A percentile compares a stretch with the other conserved stretches of the same genome.
These are phyloP conservation scores for Crotalus horridus DNA, from an alignment of 2,113 vertebrate species.

Conservation along the genomic window DNA sequence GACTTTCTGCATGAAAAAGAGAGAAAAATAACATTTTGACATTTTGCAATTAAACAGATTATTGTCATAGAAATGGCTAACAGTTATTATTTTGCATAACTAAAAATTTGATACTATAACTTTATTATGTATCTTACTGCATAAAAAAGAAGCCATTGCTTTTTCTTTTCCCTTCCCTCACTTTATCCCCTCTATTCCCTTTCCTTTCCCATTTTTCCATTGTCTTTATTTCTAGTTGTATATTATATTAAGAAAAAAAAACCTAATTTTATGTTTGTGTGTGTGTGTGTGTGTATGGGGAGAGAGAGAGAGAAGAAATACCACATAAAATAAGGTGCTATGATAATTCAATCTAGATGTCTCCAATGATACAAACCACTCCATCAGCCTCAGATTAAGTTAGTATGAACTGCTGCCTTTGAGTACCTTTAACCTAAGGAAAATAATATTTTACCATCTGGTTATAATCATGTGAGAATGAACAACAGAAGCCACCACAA, in stretches of 20 bases:
- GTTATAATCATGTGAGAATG: conserved; percentile 50
- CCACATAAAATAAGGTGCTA: conserved; percentile 63
- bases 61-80: neutral
- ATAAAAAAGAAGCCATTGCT: neutral
- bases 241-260: too few species aligned
- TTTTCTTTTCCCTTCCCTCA: neutral
- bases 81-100: neutral
- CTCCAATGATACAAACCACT: conserved; percentile 58
- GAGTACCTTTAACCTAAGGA: conserved; percentile 45
- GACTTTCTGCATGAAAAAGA: neutral
- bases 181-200: neutral
- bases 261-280: too few species aligned
- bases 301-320: conserved; percentile 44
- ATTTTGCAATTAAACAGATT: neutral
- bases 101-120: neutral
- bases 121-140: neutral
- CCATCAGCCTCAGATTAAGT: conserved; percentile 63
- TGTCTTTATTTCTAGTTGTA: too few species aligned
- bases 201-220: too few species aligned
- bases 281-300: too few species aligned
- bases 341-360: conserved; percentile 62
- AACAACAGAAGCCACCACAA: conserved; percentile 38
- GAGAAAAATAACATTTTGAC: neutral
- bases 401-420: conserved; percentile 52
- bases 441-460: conserved; percentile 58